Evolutionary conservation across 1,140 invertebrate genomes (phyloP).

Genomic region (Zaprionus vittiger): DNA sequence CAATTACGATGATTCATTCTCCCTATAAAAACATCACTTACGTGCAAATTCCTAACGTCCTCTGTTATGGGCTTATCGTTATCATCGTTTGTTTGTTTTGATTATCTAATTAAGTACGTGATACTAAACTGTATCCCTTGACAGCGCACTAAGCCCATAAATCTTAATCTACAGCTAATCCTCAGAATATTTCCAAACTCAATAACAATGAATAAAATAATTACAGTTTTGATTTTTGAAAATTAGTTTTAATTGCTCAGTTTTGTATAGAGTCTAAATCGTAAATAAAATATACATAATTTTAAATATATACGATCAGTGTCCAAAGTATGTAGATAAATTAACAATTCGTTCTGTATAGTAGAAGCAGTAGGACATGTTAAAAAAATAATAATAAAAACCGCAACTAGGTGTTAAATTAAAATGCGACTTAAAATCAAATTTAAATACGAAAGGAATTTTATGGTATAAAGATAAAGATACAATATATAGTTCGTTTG

Average conservation of each 20-base stretch:
- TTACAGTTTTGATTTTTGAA: conserved; percentile 19
- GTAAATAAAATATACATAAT: conserved; percentile 16
- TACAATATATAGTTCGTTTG: conserved; percentile 20
- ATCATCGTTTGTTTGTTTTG: conserved; percentile 36
- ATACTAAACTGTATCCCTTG: neutral
- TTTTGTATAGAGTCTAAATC: conserved; percentile 18
- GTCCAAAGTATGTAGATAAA: conserved; percentile 49
- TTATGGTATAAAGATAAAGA: conserved; percentile 42
- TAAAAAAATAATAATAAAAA: conserved; percentile 29
- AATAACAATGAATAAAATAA: neutral
- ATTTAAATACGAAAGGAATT: conserved; percentile 76
- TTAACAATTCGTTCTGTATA: conserved; percentile 61
- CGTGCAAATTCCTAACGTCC: neutral
- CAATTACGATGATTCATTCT: conserved; percentile 5
- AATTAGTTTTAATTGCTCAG: conserved; percentile 31
- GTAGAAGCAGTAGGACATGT: conserved; percentile 36
- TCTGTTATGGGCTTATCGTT: neutral
- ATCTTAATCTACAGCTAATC: conserved; percentile 1
- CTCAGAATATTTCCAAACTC: neutral
- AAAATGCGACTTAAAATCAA: conserved; percentile 67
- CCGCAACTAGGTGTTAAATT: conserved; percentile 16
- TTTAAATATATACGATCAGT: conserved; percentile 37
- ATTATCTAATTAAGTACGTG: conserved; percentile 24
- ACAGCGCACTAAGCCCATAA: neutral
- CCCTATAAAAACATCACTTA: conserved; percentile 4